Evolutionary conservation across 1,140 invertebrate genomes (phyloP), one percentile per base, ranked within the genome.

Genomic region (Drosophila persimilis): DNA sequence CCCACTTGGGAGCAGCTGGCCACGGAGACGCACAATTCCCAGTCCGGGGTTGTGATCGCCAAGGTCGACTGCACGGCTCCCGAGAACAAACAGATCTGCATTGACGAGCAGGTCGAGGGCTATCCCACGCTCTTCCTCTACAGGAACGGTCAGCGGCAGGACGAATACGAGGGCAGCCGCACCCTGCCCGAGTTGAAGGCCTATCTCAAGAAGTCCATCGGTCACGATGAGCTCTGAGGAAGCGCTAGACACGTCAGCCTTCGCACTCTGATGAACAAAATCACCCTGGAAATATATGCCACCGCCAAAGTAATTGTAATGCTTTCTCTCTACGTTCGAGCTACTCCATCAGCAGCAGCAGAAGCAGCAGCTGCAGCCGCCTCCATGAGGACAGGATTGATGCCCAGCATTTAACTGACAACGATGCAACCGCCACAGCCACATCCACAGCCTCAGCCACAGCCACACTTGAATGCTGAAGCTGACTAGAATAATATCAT

Each of bases 111-210:
- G 71, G 93, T 97, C 17, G 95, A 95, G 64, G 90, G 95, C 13
- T 97, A 96, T 92, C 96, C 96, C 2, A 96, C 96, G 0, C 90
- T 97, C 59, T 95, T 96, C 61, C 93, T 93, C 3, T 96, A 95
- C 84, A 94, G 93, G 79, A 92, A 95, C 74, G 95, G 95, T 8
- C 90, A 93, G 54, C 94, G 94, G 69, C 90, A 95, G 15, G 92
- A 93, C 1, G 95, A 96, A 79, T 96, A 96, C 81, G 94, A 93
- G 63, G 95, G 95, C n/a, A 93, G 93, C 26, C 92, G 95, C 41
- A 93, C 92, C 5, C 90, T 96, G 6, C 94, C 95, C 5, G 95
- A 95, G 86, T 67, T 90, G 44, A 72, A 89, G 48, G 57, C 81
- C 15, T 90, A 90, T 48, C 70, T 90, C 17, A 90, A 74, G 62